Evolutionary conservation across 2,797 vertebrate species (phyloP).

Genomic region (Pitangus sulphuratus): DNA sequence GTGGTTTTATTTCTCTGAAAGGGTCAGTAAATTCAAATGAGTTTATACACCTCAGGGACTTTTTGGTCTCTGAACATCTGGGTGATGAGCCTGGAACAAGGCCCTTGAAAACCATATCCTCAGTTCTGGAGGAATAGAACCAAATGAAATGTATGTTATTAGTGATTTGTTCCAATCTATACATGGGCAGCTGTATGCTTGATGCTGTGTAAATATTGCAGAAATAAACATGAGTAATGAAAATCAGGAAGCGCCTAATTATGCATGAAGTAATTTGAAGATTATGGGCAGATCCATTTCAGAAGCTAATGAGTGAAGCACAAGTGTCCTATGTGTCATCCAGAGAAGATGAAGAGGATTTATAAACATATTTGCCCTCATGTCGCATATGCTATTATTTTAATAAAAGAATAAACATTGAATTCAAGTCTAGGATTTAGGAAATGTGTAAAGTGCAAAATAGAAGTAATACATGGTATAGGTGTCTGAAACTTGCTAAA

Average conservation of each 20-base stretch:
- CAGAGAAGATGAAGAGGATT: neutral
- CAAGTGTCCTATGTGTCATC: neutral
- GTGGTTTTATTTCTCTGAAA: slow-evolving; percentile 2
- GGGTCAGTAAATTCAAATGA: neutral
- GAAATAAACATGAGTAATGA: neutral
- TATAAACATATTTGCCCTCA: neutral
- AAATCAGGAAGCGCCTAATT: slow-evolving; percentile 10
- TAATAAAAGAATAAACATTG: neutral
- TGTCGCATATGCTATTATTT: neutral
- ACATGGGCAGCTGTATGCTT: neutral
- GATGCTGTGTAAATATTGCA: neutral
- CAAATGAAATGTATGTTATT: neutral
- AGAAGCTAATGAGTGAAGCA: neutral
- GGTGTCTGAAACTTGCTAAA: neutral
- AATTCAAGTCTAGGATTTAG: neutral
- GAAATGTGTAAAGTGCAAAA: neutral
- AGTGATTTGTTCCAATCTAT: neutral
- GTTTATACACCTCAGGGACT: neutral
- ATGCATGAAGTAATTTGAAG: slow-evolving; percentile 29
- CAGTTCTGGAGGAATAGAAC: neutral
- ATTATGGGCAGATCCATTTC: slow-evolving; percentile 5
- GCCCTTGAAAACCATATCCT: slow-evolving; percentile 4
- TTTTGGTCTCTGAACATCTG: slow-evolving; percentile 43
- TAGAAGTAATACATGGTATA: neutral
- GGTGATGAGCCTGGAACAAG: neutral